Evolutionary conservation across 2,888 invertebrate genomes (phyloP), one percentile per base, ranked within the genome.

Genomic region (Oscheius sp.): DNA sequence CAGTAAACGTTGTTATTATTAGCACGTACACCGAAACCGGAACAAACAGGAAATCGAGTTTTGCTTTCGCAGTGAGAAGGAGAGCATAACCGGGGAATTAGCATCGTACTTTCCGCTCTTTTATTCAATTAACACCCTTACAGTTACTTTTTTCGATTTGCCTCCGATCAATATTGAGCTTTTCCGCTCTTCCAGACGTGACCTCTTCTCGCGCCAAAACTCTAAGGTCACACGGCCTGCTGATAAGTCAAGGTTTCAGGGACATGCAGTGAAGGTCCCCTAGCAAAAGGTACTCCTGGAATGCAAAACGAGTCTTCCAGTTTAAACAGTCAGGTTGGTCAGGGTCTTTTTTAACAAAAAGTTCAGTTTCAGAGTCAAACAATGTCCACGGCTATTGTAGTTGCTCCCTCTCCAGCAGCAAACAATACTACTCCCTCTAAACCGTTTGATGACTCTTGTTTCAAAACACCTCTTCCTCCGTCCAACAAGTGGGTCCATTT

Each of bases 361-460:
- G 11, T 47, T 51, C 51, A 33, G 11, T 55, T 68, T 21, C 57
- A 68, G 68, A 37, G 42, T 35, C 55, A 55, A 55, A 68, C 37
- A 35, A 55, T 55, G 68, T 35, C 68, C n/a, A n/a, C 68, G 9
- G 55, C 68, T 13, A 55, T 68, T 11, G 68, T 68, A 21, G 68
- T 68, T 35, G 68, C 68, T 3, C 68, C 68, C 5, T 68, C 68
- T 29, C 68, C 68, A 33, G 55, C 37, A 9, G 11, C 37, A 13
- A 21, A 35, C 37, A 68, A 33, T 13, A 65, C 50, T 3, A 33
- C 68, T 13, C 21, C 55, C 9, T 37, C 68, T 47, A 70, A 58
- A n/a, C 70, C 70, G n/a, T 70, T 70, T 47, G 70, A 70, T 59
- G 70, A 70, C 48, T 70, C 70, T 13, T 70, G 70, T 55, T 70